Evolutionary conservation across 92 coral and sea anemone species (phyloP).

Genomic region (Pocillopora meandrina): DNA sequence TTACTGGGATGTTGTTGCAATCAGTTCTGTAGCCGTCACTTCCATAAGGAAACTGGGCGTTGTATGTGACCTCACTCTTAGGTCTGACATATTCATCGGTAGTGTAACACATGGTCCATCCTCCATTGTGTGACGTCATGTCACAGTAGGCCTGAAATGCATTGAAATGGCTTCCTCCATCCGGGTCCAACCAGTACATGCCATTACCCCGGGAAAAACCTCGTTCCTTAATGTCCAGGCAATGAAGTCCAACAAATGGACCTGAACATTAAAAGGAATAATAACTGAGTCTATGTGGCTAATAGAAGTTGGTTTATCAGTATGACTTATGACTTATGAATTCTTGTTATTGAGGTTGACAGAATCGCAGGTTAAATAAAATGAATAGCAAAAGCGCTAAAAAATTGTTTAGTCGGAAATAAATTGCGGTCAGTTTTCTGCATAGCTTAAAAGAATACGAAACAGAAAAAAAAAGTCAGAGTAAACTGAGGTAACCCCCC

Average conservation of each 20-base stretch:
- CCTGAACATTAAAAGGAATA: too few relatives aligned
- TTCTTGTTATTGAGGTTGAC: too few relatives aligned
- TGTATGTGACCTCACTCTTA: slow-evolving; percentile 27
- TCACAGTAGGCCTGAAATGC: slow-evolving; percentile 54
- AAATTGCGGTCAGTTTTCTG: too few relatives aligned
- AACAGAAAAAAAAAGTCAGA: too few relatives aligned
- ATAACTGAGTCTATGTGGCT: too few relatives aligned
- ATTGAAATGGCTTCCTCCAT: slow-evolving; percentile 22
- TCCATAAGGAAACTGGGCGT: slow-evolving; percentile 30
- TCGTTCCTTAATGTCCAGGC: neutral
- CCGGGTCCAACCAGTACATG: slow-evolving; percentile 48
- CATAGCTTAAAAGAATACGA: too few relatives aligned
- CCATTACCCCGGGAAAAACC: slow-evolving; percentile 16
- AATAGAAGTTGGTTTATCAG: too few relatives aligned
- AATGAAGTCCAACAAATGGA: neutral
- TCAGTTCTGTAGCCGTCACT: slow-evolving; percentile 40
- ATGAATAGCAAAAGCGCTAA: too few relatives aligned
- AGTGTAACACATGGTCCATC: slow-evolving; percentile 66
- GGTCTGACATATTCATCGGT: slow-evolving; percentile 39
- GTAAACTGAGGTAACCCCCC: too few relatives aligned
- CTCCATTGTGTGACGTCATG: slow-evolving; percentile 55
- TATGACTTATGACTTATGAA: too few relatives aligned
- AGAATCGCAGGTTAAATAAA: too few relatives aligned
- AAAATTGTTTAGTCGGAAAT: too few relatives aligned
- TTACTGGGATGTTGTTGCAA: neutral